Conservation (phyloP, 2,113 vertebrate species). For the Erinaceus europaeus region DNA sequence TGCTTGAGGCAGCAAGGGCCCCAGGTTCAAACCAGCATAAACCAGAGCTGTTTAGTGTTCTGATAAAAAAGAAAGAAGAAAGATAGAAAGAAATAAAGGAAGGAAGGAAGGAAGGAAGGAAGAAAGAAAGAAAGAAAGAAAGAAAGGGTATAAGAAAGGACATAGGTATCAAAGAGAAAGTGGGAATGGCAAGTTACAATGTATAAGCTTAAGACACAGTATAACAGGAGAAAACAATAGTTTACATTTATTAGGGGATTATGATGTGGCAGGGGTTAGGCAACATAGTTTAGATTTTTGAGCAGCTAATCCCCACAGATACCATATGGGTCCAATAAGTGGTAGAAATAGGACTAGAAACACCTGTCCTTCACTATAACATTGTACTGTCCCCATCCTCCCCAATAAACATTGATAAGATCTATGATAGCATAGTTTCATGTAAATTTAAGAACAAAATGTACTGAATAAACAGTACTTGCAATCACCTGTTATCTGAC, state of each 20-base stretch:
- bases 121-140: too few species aligned
- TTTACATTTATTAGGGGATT: background rate
- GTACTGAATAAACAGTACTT: background rate
- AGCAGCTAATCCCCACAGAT: background rate
- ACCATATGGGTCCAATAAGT: background rate
- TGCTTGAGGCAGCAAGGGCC: too few species aligned
- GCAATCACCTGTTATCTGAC: background rate
- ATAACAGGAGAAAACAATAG: background rate
- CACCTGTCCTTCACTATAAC: background rate
- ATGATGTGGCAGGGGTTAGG: background rate
- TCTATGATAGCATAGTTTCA: background rate
- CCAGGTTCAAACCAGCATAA: too few species aligned
- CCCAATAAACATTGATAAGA: background rate
- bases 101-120: too few species aligned
- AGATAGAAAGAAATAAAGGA: too few species aligned
- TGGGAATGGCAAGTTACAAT: background rate
- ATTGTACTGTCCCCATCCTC: background rate
- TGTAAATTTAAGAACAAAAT: constrained; percentile 22
- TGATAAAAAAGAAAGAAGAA: too few species aligned
- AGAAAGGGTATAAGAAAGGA: too few species aligned
- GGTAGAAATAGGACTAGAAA: background rate
- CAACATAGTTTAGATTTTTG: background rate
- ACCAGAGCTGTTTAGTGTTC: too few species aligned
- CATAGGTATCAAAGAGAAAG: background rate
- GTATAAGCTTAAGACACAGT: background rate